Percentiles rank a stretch among this genome's conserved stretches.
Evolutionary conservation across 2,888 invertebrate genomes (phyloP).

Genomic region (Agrochola circellaris): DNA sequence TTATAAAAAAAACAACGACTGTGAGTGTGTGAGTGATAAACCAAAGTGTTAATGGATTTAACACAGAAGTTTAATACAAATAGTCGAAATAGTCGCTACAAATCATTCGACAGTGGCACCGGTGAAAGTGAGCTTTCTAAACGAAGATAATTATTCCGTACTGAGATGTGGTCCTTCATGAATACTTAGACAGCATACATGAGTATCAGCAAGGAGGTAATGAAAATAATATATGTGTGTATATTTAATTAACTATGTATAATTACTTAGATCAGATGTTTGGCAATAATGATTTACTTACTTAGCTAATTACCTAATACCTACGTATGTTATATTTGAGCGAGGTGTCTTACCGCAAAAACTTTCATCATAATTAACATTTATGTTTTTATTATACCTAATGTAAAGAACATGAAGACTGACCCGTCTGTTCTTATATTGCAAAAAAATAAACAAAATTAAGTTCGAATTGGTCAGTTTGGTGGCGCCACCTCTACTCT

Average conservation of each 20-base stretch:
- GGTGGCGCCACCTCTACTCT: not conserved
- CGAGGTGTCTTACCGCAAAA: conserved; percentile 5
- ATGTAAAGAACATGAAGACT: not conserved
- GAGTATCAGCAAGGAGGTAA: conserved; percentile 85
- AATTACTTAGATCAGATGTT: not conserved
- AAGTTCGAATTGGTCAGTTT: not conserved
- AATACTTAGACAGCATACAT: conserved; percentile 84
- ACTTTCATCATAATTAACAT: not conserved
- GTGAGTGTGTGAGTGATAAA: conserved; percentile 50
- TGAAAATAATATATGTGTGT: conserved; percentile 1
- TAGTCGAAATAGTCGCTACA: conserved; percentile 42
- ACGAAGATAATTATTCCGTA: conserved; percentile 70
- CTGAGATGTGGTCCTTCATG: conserved; percentile 86
- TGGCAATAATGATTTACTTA: not conserved
- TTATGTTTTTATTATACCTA: not conserved
- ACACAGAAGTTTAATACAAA: conserved; percentile 52
- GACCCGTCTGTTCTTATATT: too few species aligned
- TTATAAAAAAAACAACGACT: conserved; percentile 51
- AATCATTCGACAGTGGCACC: conserved; percentile 74
- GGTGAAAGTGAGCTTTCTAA: conserved; percentile 85
- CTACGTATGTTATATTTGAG: not conserved
- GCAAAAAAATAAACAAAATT: not conserved
- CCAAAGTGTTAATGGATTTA: conserved; percentile 66
- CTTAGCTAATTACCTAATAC: not conserved
- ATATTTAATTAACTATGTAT: not conserved